Conservation (phyloP, 2,113 vertebrate species). For the Mesitornis unicolor region DNA sequence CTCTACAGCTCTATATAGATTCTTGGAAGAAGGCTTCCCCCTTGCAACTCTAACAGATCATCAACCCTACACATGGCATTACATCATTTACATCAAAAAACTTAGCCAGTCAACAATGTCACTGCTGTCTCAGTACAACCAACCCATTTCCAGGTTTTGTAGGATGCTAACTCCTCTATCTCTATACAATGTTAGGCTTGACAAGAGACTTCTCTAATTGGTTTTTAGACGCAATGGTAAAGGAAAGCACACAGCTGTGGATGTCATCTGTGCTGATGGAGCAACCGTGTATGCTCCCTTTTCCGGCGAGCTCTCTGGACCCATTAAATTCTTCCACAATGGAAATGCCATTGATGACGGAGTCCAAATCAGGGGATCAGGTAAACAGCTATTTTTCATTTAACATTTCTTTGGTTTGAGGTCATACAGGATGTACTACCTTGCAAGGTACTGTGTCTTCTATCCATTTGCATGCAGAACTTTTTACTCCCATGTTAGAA, state of each 20-base stretch:
- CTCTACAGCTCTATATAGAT: not conserved
- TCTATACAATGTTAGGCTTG: accelerated
- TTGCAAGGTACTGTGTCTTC: not conserved
- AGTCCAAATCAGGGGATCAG: conserved; percentile 65
- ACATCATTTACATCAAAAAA: not conserved
- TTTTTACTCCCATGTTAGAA: not conserved
- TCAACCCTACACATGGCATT: too few species aligned
- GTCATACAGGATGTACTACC: not conserved
- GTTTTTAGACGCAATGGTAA: not conserved
- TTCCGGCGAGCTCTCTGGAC: conserved; percentile 66
- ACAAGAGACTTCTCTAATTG: not conserved
- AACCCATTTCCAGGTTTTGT: not conserved
- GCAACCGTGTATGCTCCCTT: conserved; percentile 75
- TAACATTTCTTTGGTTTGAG: not conserved
- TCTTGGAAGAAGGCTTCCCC: not conserved
- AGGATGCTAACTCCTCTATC: accelerated
- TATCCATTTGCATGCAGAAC: not conserved
- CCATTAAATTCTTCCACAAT: conserved; percentile 54
- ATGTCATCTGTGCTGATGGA: conserved; percentile 76
- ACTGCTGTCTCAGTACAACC: not conserved
- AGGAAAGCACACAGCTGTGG: conserved; percentile 62
- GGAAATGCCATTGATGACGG: conserved; percentile 77
- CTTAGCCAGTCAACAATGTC: not conserved
- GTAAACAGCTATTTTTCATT: not conserved
- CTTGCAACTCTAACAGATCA: not conserved